phyloP scores from a whole-genome alignment of 2,888 invertebrate genomes.

The Drosophila tanythrix region DNA sequence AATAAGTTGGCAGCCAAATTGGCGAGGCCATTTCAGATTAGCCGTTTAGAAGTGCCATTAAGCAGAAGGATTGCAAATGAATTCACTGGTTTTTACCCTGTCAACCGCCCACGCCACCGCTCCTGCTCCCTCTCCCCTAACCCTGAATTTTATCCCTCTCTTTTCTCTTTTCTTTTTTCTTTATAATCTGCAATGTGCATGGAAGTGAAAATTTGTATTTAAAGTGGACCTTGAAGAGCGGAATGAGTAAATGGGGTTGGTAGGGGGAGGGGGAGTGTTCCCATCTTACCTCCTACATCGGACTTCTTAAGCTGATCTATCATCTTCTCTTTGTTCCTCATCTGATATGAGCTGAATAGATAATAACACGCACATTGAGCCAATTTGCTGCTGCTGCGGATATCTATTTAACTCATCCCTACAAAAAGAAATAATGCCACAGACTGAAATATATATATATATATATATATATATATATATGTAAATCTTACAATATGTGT shows the following conservation, averaged over 20 bases:
- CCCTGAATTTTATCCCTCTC: background rate
- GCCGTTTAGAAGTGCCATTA: constrained; percentile 64
- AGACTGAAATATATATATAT: too few relatives aligned
- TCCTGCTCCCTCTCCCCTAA: background rate
- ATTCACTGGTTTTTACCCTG: constrained; percentile 44
- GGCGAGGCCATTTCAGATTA: constrained; percentile 70
- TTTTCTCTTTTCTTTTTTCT: background rate
- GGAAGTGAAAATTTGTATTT: constrained; percentile 31
- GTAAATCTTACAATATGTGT: too few relatives aligned
- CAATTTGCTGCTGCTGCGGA: background rate
- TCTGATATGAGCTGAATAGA: background rate
- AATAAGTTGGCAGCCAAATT: constrained; percentile 67
- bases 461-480: too few relatives aligned
- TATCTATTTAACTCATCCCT: background rate
- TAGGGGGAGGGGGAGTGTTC: too few relatives aligned
- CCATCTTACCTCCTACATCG: background rate
- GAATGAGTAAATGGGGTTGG: background rate
- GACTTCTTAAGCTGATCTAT: background rate
- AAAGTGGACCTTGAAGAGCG: constrained; percentile 9
- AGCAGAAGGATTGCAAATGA: constrained; percentile 63
- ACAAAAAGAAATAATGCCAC: too few relatives aligned
- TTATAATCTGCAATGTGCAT: constrained; percentile 36
- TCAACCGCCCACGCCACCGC: background rate
- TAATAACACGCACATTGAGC: background rate
- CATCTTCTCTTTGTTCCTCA: background rate